A percentile compares a stretch with the other conserved stretches of the same genome.
phyloP scores from a whole-genome alignment of 35 echinoderm and acorn worm genomes.

The Stichopus chloronotus region DNA sequence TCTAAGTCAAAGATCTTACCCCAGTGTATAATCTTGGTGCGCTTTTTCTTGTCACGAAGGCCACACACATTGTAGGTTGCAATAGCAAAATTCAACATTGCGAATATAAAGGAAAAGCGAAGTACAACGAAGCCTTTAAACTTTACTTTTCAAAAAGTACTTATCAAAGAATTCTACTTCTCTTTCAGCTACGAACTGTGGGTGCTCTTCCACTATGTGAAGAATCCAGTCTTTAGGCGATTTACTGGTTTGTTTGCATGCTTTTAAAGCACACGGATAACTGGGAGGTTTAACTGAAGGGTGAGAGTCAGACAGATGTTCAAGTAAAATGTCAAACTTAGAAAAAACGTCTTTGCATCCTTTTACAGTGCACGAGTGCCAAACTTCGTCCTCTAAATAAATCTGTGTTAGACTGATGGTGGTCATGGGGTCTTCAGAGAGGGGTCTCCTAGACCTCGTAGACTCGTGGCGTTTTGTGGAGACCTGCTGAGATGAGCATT shows the following conservation, averaged over 20 bases:
- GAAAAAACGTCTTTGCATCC: not conserved
- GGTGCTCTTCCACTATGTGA: not conserved
- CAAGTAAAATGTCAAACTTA: not conserved
- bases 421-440: not conserved
- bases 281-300: not conserved
- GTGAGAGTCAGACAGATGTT: not conserved
- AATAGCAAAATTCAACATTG: constrained; percentile 19
- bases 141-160: not conserved
- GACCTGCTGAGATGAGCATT: not conserved
- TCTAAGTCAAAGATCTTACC: not conserved
- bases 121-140: not conserved
- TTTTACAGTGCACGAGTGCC: not conserved
- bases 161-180: constrained; percentile 28
- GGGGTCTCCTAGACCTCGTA: not conserved
- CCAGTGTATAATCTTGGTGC: not conserved
- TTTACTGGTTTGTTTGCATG: not conserved
- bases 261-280: constrained; percentile 39
- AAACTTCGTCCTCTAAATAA: not conserved
- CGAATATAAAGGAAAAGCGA: not conserved
- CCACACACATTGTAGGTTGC: constrained; percentile 47
- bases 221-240: constrained; percentile 33
- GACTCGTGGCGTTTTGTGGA: not conserved
- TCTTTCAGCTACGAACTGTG: not conserved
- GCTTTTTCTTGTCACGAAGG: not conserved
- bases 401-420: not conserved